These are phyloP conservation scores for Ashinkailepas kermadecensis DNA, from an alignment of 2,888 invertebrate species.

Conservation along the genomic window DNA sequence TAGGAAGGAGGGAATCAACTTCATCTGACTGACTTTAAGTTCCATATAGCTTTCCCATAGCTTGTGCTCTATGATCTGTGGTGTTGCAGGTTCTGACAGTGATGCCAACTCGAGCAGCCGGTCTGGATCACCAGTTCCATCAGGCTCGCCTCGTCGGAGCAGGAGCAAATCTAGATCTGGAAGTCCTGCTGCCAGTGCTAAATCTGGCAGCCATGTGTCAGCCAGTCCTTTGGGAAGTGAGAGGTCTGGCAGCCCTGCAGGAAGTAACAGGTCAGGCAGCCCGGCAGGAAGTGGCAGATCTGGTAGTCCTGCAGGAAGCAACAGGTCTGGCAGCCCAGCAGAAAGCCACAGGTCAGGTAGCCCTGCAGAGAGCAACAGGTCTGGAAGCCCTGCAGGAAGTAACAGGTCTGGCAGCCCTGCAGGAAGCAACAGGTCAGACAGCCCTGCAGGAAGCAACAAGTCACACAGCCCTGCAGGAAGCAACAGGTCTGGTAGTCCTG, in stretches of 20 bases:
- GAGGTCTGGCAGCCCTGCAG: conserved; percentile 16
- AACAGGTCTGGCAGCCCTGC: neutral
- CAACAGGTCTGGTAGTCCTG: conserved; percentile 9
- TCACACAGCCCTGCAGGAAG: conserved; percentile 4
- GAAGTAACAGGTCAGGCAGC: conserved; percentile 21
- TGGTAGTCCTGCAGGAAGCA: neutral
- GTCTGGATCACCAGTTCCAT: neutral
- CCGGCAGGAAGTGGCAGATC: neutral
- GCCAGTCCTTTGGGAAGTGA: neutral
- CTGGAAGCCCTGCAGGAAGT: neutral
- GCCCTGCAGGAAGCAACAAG: conserved; percentile 25
- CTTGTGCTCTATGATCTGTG: too few relatives aligned
- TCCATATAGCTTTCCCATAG: too few relatives aligned
- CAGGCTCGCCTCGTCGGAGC: neutral
- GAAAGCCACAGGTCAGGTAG: conserved; percentile 18
- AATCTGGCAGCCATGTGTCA: neutral
- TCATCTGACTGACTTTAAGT: too few relatives aligned
- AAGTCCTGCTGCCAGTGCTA: conserved; percentile 25
- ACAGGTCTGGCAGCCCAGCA: neutral
- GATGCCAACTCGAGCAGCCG: conserved; percentile 15
- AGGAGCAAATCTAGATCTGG: conserved; percentile 6
- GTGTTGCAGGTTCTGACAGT: conserved; percentile 7
- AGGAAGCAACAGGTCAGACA: conserved; percentile 19
- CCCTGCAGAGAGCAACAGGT: conserved; percentile 17
- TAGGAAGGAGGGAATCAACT: too few relatives aligned